Evolutionary conservation across 1,140 invertebrate genomes (phyloP), one percentile per base, ranked within the genome.

Genomic region (Halesus radiatus): DNA sequence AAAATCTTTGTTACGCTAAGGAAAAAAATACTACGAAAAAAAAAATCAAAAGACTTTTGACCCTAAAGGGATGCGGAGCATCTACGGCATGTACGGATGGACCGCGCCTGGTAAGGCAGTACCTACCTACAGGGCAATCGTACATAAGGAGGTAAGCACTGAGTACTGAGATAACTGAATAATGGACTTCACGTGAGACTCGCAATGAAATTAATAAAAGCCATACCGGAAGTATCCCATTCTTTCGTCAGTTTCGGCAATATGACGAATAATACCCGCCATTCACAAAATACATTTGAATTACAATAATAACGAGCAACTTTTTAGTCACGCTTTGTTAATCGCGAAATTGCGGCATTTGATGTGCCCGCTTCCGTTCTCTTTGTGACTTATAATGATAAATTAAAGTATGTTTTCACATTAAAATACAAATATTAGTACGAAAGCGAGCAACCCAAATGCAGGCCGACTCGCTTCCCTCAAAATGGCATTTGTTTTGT

Each of bases 261-360:
- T 79, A 66, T 73, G 45, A 76, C 75, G 74, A 77, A 74, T 80
- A 45, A 45, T 45, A 3, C 8, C 76, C 66, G 74, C 75, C 80
- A 81, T 81, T 81, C 80, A 81, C 74, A 78, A 78, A 81, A 78
- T 45, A 72, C 32, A 64, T 66, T 68, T 45, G 72, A 81, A 81
- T 81, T 81, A 79, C 77, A 81, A 79, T 81, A 81, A 81, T 81
- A 77, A 81, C 54, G 75, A 66, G 80, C 77, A 81, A 81, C 80
- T 79, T 81, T 81, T 79, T 79, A 79, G 80, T 79, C 73, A 81
- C 77, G 80, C 56, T 79, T 81, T 81, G 80, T 81, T 81, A 81
- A 81, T 70, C 80, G 54, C 77, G 45, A 81, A 81, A 81, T 81
- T 81, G 80, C 80, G 80, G 72, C 80, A 81, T 81, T 79, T 68